Percentiles rank a stretch among this genome's conserved stretches.
Evolutionary conservation across 2,888 invertebrate genomes (phyloP).

Genomic region (Aleiodes leptofemur): DNA sequence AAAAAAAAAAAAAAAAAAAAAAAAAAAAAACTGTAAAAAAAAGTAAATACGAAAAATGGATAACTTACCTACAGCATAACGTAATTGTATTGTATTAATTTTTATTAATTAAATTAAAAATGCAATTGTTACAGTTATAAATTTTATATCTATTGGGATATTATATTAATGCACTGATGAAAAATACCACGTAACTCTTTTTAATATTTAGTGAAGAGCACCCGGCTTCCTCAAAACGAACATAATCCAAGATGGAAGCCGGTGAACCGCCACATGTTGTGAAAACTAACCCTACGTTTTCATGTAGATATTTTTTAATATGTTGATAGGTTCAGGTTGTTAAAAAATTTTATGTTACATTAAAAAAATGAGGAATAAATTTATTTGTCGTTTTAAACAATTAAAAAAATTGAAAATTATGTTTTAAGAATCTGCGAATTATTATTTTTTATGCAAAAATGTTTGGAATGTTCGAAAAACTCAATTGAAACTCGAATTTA

Average conservation of each 20-base stretch:
- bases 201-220: constrained; percentile 71
- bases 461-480: too few species aligned
- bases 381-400: not conserved
- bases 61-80: constrained; percentile 83
- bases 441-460: too few species aligned
- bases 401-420: too few species aligned
- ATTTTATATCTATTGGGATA: constrained; percentile 56
- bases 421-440: too few species aligned
- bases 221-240: constrained; percentile 84
- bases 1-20: constrained; percentile 29
- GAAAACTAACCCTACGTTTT: constrained; percentile 69
- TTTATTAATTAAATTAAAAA: constrained; percentile 60
- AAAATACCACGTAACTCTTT: constrained; percentile 67
- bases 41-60: constrained; percentile 36
- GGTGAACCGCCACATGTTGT: constrained; percentile 80
- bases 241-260: constrained; percentile 89
- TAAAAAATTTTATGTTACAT: not conserved
- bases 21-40: constrained; percentile 33
- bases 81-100: constrained; percentile 76
- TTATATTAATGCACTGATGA: constrained; percentile 62
- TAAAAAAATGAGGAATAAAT: too few species aligned
- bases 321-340: not conserved
- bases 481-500: too few species aligned
- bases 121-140: constrained; percentile 21
- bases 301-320: not conserved